Evolutionary conservation across 2,888 invertebrate genomes (phyloP).

Genomic region (Dugesia japonica): DNA sequence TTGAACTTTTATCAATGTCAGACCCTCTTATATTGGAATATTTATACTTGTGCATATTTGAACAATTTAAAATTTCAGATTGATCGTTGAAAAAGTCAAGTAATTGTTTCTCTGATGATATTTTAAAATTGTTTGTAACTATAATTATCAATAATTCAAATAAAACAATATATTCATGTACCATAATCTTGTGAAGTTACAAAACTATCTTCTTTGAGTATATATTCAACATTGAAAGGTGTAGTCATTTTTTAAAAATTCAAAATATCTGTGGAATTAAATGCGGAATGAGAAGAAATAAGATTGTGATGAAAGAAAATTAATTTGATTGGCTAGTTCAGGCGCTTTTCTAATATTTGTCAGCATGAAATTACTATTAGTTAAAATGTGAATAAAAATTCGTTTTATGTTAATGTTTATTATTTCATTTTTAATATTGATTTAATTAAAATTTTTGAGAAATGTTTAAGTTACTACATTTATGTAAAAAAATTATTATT

Average conservation of each 20-base stretch:
- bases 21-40: not conserved
- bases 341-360: constrained; percentile 1
- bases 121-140: not conserved
- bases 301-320: not conserved
- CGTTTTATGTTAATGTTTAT: no score
- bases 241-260: not conserved
- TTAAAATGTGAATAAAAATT: no score
- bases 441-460: no score
- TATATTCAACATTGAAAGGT: not conserved
- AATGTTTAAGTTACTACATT: no score
- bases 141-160: not conserved
- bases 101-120: not conserved
- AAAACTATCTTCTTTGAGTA: not conserved
- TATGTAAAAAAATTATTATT: no score
- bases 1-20: not conserved
- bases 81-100: not conserved
- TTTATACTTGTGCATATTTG: not conserved
- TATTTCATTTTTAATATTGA: no score
- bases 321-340: not conserved
- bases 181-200: not conserved
- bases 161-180: not conserved
- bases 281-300: not conserved
- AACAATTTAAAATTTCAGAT: not conserved
- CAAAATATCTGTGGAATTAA: not conserved
- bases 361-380: no score